Evolutionary conservation across 92 coral and sea anemone genomes (phyloP).

Genomic region (Epizoanthus illoricatus): DNA sequence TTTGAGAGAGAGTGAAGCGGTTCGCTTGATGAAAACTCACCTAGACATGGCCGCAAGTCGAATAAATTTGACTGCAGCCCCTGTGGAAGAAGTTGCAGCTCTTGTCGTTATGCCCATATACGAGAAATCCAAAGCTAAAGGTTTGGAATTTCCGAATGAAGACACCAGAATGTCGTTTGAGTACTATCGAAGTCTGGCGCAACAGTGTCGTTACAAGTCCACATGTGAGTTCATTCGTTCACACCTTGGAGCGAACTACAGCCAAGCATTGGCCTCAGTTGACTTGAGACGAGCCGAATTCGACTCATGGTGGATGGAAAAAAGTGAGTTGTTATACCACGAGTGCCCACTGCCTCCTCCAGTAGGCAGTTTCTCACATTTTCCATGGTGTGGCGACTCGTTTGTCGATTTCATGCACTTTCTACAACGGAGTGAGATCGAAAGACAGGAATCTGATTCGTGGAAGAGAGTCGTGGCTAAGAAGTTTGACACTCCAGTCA

Average conservation of each 20-base stretch:
- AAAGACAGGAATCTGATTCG: slow-evolving; percentile 23
- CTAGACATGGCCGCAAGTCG: slow-evolving; percentile 38
- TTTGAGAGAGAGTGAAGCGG: slow-evolving; percentile 43
- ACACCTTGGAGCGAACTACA: slow-evolving; percentile 17
- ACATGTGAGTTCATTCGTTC: slow-evolving; percentile 39
- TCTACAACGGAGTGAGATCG: slow-evolving; percentile 2
- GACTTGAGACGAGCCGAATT: slow-evolving; percentile 24
- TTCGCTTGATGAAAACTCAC: slow-evolving; percentile 43
- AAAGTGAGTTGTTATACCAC: background rate
- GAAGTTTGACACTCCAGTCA: slow-evolving; percentile 7
- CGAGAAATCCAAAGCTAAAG: slow-evolving; percentile 52
- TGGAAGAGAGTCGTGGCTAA: slow-evolving; percentile 1
- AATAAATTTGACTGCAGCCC: slow-evolving; percentile 43
- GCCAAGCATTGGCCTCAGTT: slow-evolving; percentile 30
- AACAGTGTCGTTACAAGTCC: slow-evolving; percentile 16
- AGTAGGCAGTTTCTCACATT: background rate
- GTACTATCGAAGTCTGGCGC: slow-evolving; percentile 39
- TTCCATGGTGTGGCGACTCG: background rate
- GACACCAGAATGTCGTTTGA: slow-evolving; percentile 42
- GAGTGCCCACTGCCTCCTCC: background rate
- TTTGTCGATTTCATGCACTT: background rate
- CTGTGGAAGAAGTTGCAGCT: slow-evolving; percentile 64
- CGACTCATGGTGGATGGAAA: slow-evolving; percentile 39
- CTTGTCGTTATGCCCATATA: slow-evolving; percentile 52
- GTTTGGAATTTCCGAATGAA: slow-evolving; percentile 38